Base-by-base conservation (phyloP, 2,113 vertebrate species). In the Microcebus lehilahytsara region DNA sequence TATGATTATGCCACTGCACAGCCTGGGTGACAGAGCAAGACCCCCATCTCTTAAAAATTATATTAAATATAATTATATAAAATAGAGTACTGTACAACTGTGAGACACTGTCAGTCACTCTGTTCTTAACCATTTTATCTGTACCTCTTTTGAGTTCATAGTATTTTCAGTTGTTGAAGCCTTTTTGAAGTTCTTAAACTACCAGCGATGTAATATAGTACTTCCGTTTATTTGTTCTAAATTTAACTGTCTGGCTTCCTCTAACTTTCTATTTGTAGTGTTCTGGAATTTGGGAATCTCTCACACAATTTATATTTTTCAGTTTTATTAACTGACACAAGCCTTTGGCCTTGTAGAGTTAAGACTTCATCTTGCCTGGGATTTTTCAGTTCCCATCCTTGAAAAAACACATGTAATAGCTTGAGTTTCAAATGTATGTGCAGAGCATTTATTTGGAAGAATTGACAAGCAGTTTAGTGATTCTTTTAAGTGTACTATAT, bases 191-290 rank as follows among this genome's bases (percentile, higher is more conserved):
- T 91, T 94, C 67, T 95, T 95, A 95, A 89, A 62, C 4, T 56
- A 60, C 27, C 25, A 95, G 30, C 51, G 32, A 6, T 89, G 16
- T 92, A 92, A 75, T 77, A 9, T 84, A 95, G 49, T 95, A 95
- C 25, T 96, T 98, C 40, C 34, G 7, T 90, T 97, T 96, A 81
- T 95, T 92, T 91, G 83, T 75, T 97, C 58, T 96, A 86, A 96
- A 84, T 96, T 96, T 96, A 84, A 96, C 85, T 95, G 96, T 78
- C 64, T 56, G 32, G 80, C 80, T 96, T 97, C 84, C 84, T 89
- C 66, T 74, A 78, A 74, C 80, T 86, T 95, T 93, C 72, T 95
- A 37, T 95, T 95, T 93, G n/a, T 94, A 79, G 78, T 95, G 51
- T 94, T 97, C 72, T 96, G 53, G 83, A 95, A 85, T 95, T 95